Percentiles rank a stretch among this genome's conserved stretches.
These are phyloP conservation scores for Leptinotarsa tumamoca DNA, from an alignment of 2,888 invertebrate species.

Conservation along the genomic window DNA sequence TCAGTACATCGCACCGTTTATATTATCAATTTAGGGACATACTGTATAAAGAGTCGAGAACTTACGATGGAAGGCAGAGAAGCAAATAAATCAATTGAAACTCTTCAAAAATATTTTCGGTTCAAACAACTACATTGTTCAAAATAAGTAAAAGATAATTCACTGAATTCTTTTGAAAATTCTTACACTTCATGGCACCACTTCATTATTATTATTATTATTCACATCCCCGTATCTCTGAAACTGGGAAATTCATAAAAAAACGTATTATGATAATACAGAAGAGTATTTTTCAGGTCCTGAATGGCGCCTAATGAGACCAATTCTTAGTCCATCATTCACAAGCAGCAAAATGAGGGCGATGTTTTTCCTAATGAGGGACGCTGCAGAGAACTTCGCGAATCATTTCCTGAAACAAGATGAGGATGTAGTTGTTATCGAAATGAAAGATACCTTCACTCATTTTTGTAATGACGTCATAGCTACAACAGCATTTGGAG, in stretches of 20 bases:
- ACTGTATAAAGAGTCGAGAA: too few species aligned
- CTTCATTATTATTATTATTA: too few species aligned
- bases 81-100: too few species aligned
- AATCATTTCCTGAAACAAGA: conserved; percentile 37
- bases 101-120: too few species aligned
- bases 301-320: conserved; percentile 57
- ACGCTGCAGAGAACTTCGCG: conserved; percentile 27
- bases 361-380: conserved; percentile 49
- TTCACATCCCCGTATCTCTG: too few species aligned
- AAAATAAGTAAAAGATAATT: too few species aligned
- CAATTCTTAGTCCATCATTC: conserved; percentile 63
- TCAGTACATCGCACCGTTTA: too few species aligned
- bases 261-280: background rate
- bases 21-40: too few species aligned
- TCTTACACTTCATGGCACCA: too few species aligned
- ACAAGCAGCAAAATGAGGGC: conserved; percentile 58
- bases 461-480: conserved; percentile 68
- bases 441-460: conserved; percentile 64
- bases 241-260: background rate
- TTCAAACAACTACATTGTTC: too few species aligned
- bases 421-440: conserved; percentile 58
- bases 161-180: too few species aligned
- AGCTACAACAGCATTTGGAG: conserved; percentile 62
- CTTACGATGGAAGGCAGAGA: too few species aligned
- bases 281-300: background rate